These are phyloP conservation scores for Nebria ingens DNA, from an alignment of 1,140 invertebrate species.

Conservation along the genomic window DNA sequence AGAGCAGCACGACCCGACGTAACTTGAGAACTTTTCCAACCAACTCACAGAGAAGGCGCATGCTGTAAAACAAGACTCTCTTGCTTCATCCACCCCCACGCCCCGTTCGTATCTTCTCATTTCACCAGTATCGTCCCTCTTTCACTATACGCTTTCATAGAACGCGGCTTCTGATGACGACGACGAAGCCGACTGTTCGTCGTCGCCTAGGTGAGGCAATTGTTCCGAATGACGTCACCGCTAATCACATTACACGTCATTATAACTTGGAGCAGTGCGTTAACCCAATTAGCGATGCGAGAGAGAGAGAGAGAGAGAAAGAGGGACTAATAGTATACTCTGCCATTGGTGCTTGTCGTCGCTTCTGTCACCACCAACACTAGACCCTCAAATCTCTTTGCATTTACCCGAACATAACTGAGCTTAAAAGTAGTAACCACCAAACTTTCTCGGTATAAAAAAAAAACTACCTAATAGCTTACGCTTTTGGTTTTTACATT, in stretches of 20 bases:
- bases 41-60: too few relatives aligned
- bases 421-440: too few relatives aligned
- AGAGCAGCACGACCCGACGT: not conserved
- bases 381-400: not conserved
- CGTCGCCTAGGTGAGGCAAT: constrained; percentile 26
- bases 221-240: constrained; percentile 28
- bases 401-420: too few relatives aligned
- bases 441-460: too few relatives aligned
- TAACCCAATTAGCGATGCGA: constrained; percentile 19
- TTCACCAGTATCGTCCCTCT: not conserved
- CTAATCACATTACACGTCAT: constrained; percentile 30
- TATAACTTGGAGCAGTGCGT: constrained; percentile 25
- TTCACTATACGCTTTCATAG: too few relatives aligned
- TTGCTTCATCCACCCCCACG: not conserved
- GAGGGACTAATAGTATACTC: too few relatives aligned
- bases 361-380: not conserved
- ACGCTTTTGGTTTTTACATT: too few relatives aligned
- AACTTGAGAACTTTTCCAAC: not conserved
- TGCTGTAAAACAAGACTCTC: not conserved
- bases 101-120: not conserved
- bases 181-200: not conserved
- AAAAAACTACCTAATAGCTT: too few relatives aligned
- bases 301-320: not conserved
- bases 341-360: too few relatives aligned
- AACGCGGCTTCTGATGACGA: not conserved